Percentiles rank a stretch among this genome's conserved stretches.
Conservation (phyloP, 2,888 invertebrate genomes). For the Nebria salina region DNA sequence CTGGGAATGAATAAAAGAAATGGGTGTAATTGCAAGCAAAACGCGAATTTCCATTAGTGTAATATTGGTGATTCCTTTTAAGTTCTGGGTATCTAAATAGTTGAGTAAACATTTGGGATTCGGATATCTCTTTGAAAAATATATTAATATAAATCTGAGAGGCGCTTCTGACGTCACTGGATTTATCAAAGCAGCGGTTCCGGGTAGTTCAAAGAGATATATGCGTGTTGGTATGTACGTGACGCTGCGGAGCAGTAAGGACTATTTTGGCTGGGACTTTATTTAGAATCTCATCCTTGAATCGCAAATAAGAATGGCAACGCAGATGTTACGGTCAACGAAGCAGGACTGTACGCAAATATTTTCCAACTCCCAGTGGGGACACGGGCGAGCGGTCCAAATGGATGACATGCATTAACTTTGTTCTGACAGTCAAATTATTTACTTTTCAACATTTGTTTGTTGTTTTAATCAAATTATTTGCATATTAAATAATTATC, state of each 20-base stretch:
- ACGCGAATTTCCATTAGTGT: too few species aligned
- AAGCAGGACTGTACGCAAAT: conserved; percentile 43
- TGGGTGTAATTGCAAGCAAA: too few species aligned
- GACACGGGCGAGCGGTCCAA: not conserved
- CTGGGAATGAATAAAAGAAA: too few species aligned
- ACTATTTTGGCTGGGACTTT: conserved; percentile 24
- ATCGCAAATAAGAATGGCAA: conserved; percentile 41
- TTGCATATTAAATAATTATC: too few species aligned
- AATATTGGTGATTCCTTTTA: too few species aligned
- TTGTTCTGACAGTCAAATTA: too few species aligned
- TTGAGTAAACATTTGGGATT: not conserved
- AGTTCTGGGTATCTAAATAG: not conserved
- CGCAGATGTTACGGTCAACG: conserved; percentile 45
- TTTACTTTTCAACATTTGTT: too few species aligned
- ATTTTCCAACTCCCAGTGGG: conserved; percentile 27
- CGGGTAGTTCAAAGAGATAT: not conserved
- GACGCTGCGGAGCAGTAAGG: conserved; percentile 26
- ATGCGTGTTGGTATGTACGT: conserved; percentile 9
- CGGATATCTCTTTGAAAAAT: not conserved
- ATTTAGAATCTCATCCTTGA: conserved; percentile 39
- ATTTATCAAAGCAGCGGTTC: not conserved
- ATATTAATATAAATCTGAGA: conserved; percentile 34
- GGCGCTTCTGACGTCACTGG: not conserved
- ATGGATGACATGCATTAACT: too few species aligned
- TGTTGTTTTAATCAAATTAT: too few species aligned